phyloP scores from a whole-genome alignment of 64 coral and sea anemone species.

The Pachyseris speciosa region DNA sequence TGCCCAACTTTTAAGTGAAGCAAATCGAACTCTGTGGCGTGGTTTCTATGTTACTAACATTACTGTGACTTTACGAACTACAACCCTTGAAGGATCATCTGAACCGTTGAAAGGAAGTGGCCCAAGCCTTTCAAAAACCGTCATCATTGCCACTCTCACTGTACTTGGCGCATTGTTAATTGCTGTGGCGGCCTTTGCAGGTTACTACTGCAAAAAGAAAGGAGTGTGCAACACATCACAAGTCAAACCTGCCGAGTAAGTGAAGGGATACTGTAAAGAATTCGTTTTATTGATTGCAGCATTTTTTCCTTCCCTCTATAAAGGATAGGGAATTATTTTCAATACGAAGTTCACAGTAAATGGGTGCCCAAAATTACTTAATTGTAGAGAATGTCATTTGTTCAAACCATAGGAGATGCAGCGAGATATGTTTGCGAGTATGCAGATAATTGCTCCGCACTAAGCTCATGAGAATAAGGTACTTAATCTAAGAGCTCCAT shows the following conservation, averaged over 20 bases:
- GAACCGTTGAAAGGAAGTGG: not conserved
- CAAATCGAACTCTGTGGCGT: not conserved
- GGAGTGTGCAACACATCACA: not conserved
- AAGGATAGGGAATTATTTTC: too few relatives aligned
- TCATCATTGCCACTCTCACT: not conserved
- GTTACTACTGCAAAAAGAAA: slow-evolving; percentile 27
- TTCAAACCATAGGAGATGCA: too few relatives aligned
- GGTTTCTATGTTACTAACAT: not conserved
- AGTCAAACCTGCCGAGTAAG: slow-evolving; percentile 27
- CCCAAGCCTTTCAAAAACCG: not conserved
- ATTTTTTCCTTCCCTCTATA: too few relatives aligned
- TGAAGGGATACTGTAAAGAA: not conserved
- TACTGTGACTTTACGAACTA: not conserved
- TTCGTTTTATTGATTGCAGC: too few relatives aligned
- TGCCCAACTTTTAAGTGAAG: not conserved
- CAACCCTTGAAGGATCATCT: not conserved
- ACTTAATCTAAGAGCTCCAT: too few relatives aligned
- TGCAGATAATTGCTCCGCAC: too few relatives aligned
- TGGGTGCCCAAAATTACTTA: too few relatives aligned
- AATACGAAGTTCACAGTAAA: too few relatives aligned
- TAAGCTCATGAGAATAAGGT: too few relatives aligned
- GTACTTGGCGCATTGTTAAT: not conserved
- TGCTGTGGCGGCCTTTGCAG: not conserved
- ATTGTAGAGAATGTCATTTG: too few relatives aligned
- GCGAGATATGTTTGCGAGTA: too few relatives aligned